phyloP scores from a whole-genome alignment of 2,113 vertebrate species.

The Etheostoma spectabile region DNA sequence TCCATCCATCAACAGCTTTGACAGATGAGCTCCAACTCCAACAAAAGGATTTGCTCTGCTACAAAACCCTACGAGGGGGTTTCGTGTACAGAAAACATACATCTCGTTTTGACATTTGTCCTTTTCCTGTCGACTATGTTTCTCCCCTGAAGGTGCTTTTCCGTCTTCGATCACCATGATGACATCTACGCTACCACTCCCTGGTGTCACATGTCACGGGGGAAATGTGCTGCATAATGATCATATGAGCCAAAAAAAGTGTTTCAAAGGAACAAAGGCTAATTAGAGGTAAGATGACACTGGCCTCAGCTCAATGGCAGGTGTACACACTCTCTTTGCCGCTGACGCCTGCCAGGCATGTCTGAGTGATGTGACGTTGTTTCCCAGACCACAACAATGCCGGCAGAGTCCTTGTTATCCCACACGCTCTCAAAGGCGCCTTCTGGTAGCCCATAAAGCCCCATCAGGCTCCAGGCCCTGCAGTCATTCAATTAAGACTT shows the following conservation, averaged over 20 bases:
- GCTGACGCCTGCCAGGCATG: conserved; percentile 53
- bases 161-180: not conserved
- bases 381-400: conserved; percentile 67
- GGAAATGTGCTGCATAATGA: conserved; percentile 1
- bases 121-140: conserved; percentile 7
- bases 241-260: conserved; percentile 35
- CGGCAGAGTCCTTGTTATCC: conserved; percentile 63
- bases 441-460: conserved; percentile 68
- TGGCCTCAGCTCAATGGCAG: conserved; percentile 27
- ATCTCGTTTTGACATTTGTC: conserved; percentile 13
- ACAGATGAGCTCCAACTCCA: conserved; percentile 44
- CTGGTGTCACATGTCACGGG: conserved; percentile 35
- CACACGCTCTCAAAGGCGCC: conserved; percentile 50
- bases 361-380: conserved; percentile 51
- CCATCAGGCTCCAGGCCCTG: conserved; percentile 62
- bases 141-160: not conserved
- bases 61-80: not conserved
- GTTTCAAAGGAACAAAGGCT: conserved; percentile 43
- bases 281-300: conserved; percentile 56
- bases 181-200: conserved; percentile 17
- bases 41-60: conserved; percentile 35
- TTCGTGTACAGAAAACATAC: conserved; percentile 11
- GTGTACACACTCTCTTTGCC: conserved; percentile 38
- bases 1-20: conserved; percentile 42
- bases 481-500: conserved; percentile 79